These are phyloP conservation scores for Sialis fuliginosa DNA, from an alignment of 2,888 invertebrate species.

Conservation along the genomic window DNA sequence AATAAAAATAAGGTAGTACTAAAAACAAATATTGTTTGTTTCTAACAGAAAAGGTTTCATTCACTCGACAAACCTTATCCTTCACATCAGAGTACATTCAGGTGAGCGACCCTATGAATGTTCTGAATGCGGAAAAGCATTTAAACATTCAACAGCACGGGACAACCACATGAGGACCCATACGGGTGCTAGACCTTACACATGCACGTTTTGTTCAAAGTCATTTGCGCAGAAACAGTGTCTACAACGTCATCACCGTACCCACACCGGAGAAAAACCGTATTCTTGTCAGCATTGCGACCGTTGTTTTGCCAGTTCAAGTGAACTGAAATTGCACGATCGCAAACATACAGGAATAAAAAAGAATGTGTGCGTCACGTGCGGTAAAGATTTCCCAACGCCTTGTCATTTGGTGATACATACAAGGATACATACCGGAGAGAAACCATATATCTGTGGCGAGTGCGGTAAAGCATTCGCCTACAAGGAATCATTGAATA, in stretches of 20 bases:
- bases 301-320: conserved; percentile 14
- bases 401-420: conserved; percentile 16
- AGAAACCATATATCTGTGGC: conserved; percentile 15
- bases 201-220: conserved; percentile 13
- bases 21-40: background rate
- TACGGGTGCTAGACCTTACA: conserved; percentile 13
- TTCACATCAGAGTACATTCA: conserved; percentile 18
- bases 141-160: conserved; percentile 17
- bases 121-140: conserved; percentile 16
- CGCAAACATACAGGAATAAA: conserved; percentile 16
- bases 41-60: conserved; percentile 16
- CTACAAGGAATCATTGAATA: conserved; percentile 14
- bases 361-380: conserved; percentile 14
- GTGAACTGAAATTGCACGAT: conserved; percentile 15
- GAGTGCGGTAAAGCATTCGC: conserved; percentile 12
- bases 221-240: conserved; percentile 15
- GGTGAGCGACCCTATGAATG: conserved; percentile 18
- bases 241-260: conserved; percentile 14
- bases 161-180: conserved; percentile 16
- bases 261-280: conserved; percentile 16
- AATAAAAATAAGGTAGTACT: background rate
- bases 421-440: conserved; percentile 17
- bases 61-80: conserved; percentile 17
- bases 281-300: conserved; percentile 14
- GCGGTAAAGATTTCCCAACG: conserved; percentile 17